A percentile compares a stretch with the other conserved stretches of the same genome.
phyloP scores from a whole-genome alignment of 2,797 vertebrate genomes.

The Ispidina lecontei region DNA sequence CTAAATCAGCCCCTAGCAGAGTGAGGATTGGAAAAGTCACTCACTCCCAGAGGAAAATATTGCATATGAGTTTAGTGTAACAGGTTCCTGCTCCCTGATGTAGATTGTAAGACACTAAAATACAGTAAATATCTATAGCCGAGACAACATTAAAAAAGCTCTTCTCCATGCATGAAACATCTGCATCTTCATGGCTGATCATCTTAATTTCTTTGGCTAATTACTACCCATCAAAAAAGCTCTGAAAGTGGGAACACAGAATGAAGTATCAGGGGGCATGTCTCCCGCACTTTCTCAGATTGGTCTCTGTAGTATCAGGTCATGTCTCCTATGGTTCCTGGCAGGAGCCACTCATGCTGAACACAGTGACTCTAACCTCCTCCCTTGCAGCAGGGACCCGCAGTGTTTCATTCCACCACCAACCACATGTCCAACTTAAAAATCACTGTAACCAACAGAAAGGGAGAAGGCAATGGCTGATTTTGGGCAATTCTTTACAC shows the following conservation, averaged over 20 bases:
- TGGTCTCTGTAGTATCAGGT: not conserved
- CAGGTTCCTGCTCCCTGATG: slow-evolving; percentile 60
- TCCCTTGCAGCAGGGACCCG: not conserved
- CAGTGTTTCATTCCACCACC: not conserved
- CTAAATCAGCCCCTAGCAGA: slow-evolving; percentile 56
- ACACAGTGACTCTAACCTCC: not conserved
- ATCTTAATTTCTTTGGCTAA: slow-evolving; percentile 69
- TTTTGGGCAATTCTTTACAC: not conserved
- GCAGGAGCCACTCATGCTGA: not conserved
- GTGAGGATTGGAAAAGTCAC: slow-evolving; percentile 53
- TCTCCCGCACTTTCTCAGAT: not conserved
- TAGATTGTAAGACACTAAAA: slow-evolving; percentile 45
- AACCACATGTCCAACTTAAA: not conserved
- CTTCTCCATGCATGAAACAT: slow-evolving; percentile 55
- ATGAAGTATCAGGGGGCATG: not conserved
- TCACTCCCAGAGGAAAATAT: slow-evolving; percentile 53
- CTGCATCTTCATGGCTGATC: not conserved
- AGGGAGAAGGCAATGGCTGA: not conserved
- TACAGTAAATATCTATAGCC: slow-evolving; percentile 47
- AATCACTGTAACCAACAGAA: not conserved
- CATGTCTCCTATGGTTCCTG: not conserved
- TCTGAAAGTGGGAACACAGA: slow-evolving; percentile 37
- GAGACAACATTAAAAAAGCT: slow-evolving; percentile 39
- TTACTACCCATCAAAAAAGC: slow-evolving; percentile 59
- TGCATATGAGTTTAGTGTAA: slow-evolving; percentile 35